Evolutionary conservation across 2,888 invertebrate species (phyloP), one percentile per base, ranked within the genome.

Genomic region (Lochmaea crataegi): DNA sequence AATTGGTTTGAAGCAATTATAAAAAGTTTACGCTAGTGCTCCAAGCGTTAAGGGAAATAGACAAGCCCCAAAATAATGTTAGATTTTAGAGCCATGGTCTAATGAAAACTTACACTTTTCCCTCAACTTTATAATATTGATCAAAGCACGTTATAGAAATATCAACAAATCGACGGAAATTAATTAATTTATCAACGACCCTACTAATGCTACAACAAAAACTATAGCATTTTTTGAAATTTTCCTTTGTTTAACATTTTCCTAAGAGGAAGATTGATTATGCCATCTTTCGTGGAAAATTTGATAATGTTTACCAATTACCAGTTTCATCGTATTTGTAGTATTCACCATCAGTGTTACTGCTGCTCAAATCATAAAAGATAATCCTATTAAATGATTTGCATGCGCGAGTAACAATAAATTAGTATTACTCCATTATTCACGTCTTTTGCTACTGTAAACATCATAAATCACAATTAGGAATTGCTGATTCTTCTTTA

Each of bases 351-450:
- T 32, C 58, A 26, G 58, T 32, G 26, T 32, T 53, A 18, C 53
- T 53, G 53, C 16, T 53, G 53, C 10, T 18, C 18, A 53, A 53
- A 16, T 53, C 53, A 53, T 53, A 53, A 53, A 53, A 53, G 81
- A 72, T 85, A 85, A 85, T 85, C 85, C 84, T 85, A 85, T 85
- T 85, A 85, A 80, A 80, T 82, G 85, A 85, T 85, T 85, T 85
- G 84, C 85, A 84, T 85, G 84, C 84, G 82, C 81, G 81, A 79
- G 83, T 81, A 80, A 83, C 84, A 80, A 85, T 85, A 85, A 85
- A 85, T 85, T 84, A 83, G 85, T 83, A 84, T 85, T 85, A 85
- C 81, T 82, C 82, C 84, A 85, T 85, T 85, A 85, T 85, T 85
- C 84, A 84, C 83, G 82, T 80, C 78, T 78, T 77, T 74, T 80